Conservation (phyloP, 2,888 invertebrate genomes). For the Salpingus planirostris region DNA sequence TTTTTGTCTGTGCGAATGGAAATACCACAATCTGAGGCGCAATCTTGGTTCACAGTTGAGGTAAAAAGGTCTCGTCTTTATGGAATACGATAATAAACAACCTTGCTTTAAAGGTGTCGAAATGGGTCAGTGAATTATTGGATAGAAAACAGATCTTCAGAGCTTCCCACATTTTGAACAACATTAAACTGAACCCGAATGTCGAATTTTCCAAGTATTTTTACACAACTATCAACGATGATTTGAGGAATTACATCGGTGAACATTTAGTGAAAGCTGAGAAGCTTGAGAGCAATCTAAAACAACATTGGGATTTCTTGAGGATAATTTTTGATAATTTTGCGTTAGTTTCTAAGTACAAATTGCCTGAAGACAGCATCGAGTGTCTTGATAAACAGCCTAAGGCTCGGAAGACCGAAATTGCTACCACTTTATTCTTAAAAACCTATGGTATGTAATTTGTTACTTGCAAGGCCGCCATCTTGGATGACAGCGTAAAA, state of each 20-base stretch:
- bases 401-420: constrained; percentile 47
- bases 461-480: too few relatives aligned
- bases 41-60: constrained; percentile 50
- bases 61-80: constrained; percentile 28
- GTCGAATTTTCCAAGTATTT: constrained; percentile 51
- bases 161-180: constrained; percentile 55
- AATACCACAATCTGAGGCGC: constrained; percentile 46
- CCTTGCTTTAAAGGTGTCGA: constrained; percentile 55
- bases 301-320: constrained; percentile 41
- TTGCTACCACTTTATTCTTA: constrained; percentile 51
- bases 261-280: constrained; percentile 51
- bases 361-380: constrained; percentile 20
- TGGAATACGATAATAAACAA: too few relatives aligned
- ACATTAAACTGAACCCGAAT: constrained; percentile 51
- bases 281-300: constrained; percentile 29
- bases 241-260: constrained; percentile 56
- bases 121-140: constrained; percentile 55
- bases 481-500: too few relatives aligned
- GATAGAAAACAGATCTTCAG: constrained; percentile 55
- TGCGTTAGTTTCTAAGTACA: constrained; percentile 15
- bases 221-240: constrained; percentile 48
- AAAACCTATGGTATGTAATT: too few relatives aligned
- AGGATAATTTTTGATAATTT: constrained; percentile 25
- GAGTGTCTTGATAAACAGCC: constrained; percentile 37
- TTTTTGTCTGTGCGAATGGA: constrained; percentile 50